These are phyloP conservation scores for Centruroides vittatus DNA, from an alignment of 1,140 invertebrate species.

Conservation along the genomic window DNA sequence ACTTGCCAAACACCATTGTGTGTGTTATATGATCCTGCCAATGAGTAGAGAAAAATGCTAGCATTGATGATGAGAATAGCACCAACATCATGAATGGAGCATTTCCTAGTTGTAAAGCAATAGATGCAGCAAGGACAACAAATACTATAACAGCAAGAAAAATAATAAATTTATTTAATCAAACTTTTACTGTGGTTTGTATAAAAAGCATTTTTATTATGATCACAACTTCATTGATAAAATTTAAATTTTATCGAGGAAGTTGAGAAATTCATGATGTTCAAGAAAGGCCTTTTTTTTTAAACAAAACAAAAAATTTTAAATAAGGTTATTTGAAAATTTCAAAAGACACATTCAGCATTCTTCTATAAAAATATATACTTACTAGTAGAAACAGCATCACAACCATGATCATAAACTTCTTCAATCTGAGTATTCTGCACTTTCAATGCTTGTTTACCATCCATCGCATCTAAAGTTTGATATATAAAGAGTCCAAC, in stretches of 20 bases:
- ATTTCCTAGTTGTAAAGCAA: conserved; percentile 11
- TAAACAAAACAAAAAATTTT: not conserved
- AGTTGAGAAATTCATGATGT: no score
- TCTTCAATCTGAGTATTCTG: conserved; percentile 86
- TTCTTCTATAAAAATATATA: not conserved
- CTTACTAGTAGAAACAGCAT: conserved; percentile 43
- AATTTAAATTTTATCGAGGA: no score
- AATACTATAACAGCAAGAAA: conserved; percentile 13
- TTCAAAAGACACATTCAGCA: not conserved
- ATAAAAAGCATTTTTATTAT: no score
- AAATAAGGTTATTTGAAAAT: not conserved
- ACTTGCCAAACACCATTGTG: conserved; percentile 18
- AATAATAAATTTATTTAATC: not conserved
- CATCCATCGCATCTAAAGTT: conserved; percentile 96
- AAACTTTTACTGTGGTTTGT: no score
- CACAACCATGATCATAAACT: conserved; percentile 96
- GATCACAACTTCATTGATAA: no score
- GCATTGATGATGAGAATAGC: conserved; percentile 11
- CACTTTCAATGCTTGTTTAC: conserved; percentile 92
- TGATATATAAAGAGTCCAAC: conserved; percentile 95
- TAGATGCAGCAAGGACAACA: conserved; percentile 12
- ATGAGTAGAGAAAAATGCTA: conserved; percentile 18
- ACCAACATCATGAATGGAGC: conserved; percentile 11
- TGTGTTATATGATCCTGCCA: conserved; percentile 20
- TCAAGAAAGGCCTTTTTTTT: no score